Percentiles rank a stretch among this genome's conserved stretches.
Evolutionary conservation across 2,888 invertebrate genomes (phyloP).

Genomic region (Junonia oenone): DNA sequence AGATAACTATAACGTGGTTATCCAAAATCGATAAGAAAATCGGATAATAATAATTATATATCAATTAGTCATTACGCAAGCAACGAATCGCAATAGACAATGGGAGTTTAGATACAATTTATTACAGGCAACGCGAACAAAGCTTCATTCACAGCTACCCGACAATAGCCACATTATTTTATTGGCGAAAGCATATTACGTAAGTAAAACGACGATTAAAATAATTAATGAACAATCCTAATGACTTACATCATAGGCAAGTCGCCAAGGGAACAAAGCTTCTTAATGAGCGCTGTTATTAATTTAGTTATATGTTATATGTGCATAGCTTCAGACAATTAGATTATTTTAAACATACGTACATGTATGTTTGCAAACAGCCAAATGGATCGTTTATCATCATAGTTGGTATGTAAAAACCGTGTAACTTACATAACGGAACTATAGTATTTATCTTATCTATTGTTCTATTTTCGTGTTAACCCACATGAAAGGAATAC

Average conservation of each 20-base stretch:
- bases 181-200: conserved; percentile 67
- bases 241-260: conserved; percentile 56
- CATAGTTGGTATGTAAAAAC: too few relatives aligned
- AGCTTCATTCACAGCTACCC: conserved; percentile 54
- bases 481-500: neutral
- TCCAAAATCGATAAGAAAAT: conserved; percentile 21
- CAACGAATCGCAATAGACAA: conserved; percentile 26
- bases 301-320: conserved; percentile 7
- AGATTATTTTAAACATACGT: neutral
- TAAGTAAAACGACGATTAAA: conserved; percentile 66
- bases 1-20: conserved; percentile 8
- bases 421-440: too few relatives aligned
- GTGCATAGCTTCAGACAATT: neutral
- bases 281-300: conserved; percentile 28
- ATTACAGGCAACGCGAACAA: conserved; percentile 45
- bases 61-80: conserved; percentile 29
- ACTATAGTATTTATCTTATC: too few relatives aligned
- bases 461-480: neutral
- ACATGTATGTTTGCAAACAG: neutral
- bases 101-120: conserved; percentile 31
- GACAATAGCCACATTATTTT: conserved; percentile 72
- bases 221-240: conserved; percentile 68
- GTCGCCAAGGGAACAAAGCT: conserved; percentile 37
- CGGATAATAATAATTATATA: conserved; percentile 25
- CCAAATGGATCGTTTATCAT: neutral